Evolutionary conservation across 2,113 vertebrate genomes (phyloP).

Genomic region (Anseranas semipalmata): DNA sequence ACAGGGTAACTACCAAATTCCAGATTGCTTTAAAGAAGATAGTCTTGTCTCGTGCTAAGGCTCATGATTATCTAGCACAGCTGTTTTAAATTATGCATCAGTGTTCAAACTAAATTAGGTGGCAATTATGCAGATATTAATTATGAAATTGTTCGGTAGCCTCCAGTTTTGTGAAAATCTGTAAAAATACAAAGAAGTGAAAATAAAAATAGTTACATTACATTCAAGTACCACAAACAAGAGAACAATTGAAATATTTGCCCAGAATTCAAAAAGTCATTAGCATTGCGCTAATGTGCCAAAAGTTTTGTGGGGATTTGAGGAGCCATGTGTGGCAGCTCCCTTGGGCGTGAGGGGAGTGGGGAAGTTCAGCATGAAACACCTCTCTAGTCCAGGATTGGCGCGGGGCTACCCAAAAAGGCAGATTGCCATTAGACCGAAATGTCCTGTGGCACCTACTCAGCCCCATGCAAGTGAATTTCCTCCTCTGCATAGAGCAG

Average conservation of each 20-base stretch:
- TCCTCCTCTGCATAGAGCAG: not conserved
- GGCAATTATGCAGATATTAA: conserved; percentile 52
- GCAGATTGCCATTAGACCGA: not conserved
- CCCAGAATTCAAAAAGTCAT: not conserved
- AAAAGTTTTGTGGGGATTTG: not conserved
- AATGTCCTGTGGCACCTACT: not conserved
- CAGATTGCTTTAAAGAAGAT: not conserved
- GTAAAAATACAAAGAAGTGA: conserved; percentile 7
- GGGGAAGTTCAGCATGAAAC: fast-evolving
- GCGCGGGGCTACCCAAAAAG: not conserved
- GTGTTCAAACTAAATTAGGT: conserved; percentile 13
- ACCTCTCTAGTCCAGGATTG: not conserved
- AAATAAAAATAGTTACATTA: not conserved
- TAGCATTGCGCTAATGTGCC: not conserved
- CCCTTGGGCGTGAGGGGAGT: not conserved
- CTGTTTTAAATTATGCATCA: conserved; percentile 49
- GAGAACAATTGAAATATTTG: conserved; percentile 5
- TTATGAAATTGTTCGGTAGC: conserved; percentile 42
- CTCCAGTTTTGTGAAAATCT: conserved; percentile 25
- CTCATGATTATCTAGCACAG: conserved; percentile 51
- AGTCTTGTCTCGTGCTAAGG: conserved; percentile 1
- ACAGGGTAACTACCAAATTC: not conserved
- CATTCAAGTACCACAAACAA: not conserved
- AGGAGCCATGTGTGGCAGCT: fast-evolving
- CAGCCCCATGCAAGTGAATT: not conserved